Base-by-base conservation (phyloP, 2,888 invertebrate species). In the Cinara cedri region DNA sequence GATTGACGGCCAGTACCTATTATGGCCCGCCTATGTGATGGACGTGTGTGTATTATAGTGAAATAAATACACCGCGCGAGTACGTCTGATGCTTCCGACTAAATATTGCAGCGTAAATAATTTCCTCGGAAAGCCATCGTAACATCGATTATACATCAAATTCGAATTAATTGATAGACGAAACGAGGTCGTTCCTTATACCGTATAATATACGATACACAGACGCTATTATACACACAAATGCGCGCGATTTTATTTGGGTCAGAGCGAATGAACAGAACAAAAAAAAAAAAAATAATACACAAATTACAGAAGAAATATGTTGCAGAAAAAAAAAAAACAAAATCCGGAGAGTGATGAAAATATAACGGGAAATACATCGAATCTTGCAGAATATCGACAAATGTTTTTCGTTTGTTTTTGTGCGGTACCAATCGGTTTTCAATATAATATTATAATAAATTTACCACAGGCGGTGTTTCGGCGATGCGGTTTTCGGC, bases 81-180 rank as follows among this genome's bases (percentile, higher is more conserved):
- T 46, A 16, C 21, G 46, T 46, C 21, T 66, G 21, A 24, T 14
- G 14, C 9, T 11, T 19, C 24, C 42, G 57, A 72, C 72, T n/a
- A 24, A 57, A 24, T 34, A 34, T 4, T 34, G 6, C 6, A 34
- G 34, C 6, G 34, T 34, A 34, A 34, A 6, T 21, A n/a, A 46
- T 72, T 70, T 34, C 16, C 72, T 26, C 26, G 16, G 9, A 62
- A 49, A 49, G 62, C 62, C 42, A 4, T 1, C 21, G 51, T 60
- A 46, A 44, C 34, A 71, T 74, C 44, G 74, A 74, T 74, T 74
- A 74, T 65, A 74, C 63, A 54, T 65, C 74, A 44, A 3, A 51
- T 21, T 24, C 24, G 42, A 65, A 54, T 74, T 65, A 54, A 72
- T 65, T 54, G 54, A 65, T 24, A 19, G 42, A 51, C 21, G 63